Evolutionary conservation across 1,140 invertebrate species (phyloP), one percentile per base, ranked within the genome.

Genomic region (Drosophila teissieri): DNA sequence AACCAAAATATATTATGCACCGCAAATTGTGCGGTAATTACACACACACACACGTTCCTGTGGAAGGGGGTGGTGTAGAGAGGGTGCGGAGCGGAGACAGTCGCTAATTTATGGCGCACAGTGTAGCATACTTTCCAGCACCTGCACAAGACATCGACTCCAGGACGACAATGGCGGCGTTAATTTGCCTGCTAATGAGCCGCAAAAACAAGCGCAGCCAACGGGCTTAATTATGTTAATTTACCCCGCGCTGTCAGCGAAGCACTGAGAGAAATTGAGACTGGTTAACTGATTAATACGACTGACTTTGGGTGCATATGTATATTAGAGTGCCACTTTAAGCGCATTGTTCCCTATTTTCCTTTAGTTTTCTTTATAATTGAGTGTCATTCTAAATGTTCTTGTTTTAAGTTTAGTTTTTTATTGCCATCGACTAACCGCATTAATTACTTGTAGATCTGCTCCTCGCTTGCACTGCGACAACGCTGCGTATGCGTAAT

Each of bases 1-100:
- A 91, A 91, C 80, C 78, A 91, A 91, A 88, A 91, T 91, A 91
- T 88, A 84, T 90, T 83, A 78, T 78, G 76, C 78, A 77, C 64
- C 78, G 75, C 80, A 83, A 83, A 83, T 83, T 81, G 78, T 83
- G 79, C 74, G 78, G 74, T 81, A 83, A 83, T 83, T 81, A 79
- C 78, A 62, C 44, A 45, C 58, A 57, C 69, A 74, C 48, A 19
- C 34, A 37, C n/a, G 70, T 19, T 34, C 37, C 4, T 3, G n/a
- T 11, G 19, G 19, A 19, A 19, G 15, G 14, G 8, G n/a, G 3
- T 2, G n/a, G 4, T 15, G 46, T 4, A 48, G 10, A 17, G n/a
- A n/a, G 49, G 4, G 36, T 19, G 67, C 3, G 17, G n/a, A 27
- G 19, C 49, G 37, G 68, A 49, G 42, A 57, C 58, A 55, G 58